phyloP scores from a whole-genome alignment of 2,797 vertebrate genomes.

The Pseudochromis fuscus region DNA sequence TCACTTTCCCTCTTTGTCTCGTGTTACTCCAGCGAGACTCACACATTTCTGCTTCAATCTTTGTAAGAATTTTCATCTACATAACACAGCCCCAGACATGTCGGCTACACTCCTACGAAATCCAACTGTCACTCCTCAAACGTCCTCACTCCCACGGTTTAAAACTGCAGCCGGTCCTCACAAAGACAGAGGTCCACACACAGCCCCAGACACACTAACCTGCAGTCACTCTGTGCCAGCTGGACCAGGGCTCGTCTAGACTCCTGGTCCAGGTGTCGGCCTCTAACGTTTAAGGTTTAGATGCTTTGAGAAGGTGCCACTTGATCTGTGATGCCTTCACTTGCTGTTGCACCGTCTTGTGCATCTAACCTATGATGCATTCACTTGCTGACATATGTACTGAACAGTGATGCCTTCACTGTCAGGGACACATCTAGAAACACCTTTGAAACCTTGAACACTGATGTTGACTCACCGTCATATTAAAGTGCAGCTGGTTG shows the following conservation, averaged over 20 bases:
- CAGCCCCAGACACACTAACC: neutral
- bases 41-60: constrained; percentile 3
- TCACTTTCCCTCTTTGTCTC: constrained; percentile 85
- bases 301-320: too few relatives aligned
- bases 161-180: neutral
- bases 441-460: too few relatives aligned
- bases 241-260: constrained; percentile 33
- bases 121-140: neutral
- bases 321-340: too few relatives aligned
- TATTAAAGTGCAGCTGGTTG: too few relatives aligned
- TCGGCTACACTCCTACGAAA: neutral
- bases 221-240: constrained; percentile 20
- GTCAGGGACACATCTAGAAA: too few relatives aligned
- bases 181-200: neutral
- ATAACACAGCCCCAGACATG: neutral
- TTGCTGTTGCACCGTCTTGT: too few relatives aligned
- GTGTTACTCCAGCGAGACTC: constrained; percentile 75
- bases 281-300: too few relatives aligned
- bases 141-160: neutral
- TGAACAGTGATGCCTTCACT: too few relatives aligned
- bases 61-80: neutral
- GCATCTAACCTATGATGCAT: too few relatives aligned
- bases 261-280: neutral
- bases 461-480: too few relatives aligned
- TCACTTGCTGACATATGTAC: too few relatives aligned